A percentile compares a stretch with the other conserved stretches of the same genome.
These are phyloP conservation scores for Thryonomys swinderianus DNA, from an alignment of 2,113 vertebrate species.

Conservation along the genomic window DNA sequence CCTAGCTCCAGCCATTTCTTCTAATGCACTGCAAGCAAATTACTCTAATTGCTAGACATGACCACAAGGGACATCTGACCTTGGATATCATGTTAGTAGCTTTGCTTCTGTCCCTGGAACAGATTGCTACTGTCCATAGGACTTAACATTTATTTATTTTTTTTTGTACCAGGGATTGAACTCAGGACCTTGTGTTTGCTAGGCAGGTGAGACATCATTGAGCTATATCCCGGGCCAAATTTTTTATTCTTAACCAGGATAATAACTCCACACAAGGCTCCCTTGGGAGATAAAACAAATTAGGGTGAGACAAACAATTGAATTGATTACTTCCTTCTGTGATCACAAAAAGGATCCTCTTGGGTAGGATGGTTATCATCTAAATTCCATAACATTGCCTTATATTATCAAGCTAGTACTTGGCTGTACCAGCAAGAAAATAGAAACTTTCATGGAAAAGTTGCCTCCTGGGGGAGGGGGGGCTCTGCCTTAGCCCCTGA, in stretches of 20 bases:
- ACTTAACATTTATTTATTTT: background rate
- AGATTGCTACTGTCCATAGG: background rate
- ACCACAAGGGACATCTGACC: background rate
- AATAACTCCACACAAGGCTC: background rate
- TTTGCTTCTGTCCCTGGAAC: background rate
- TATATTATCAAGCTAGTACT: background rate
- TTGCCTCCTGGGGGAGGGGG: background rate
- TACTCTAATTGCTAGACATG: background rate
- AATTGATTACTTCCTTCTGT: background rate
- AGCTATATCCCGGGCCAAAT: too few relatives aligned
- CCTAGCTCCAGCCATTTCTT: background rate
- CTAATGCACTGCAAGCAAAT: background rate
- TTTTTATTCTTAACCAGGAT: background rate
- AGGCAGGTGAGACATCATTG: too few relatives aligned
- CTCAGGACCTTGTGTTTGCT: too few relatives aligned
- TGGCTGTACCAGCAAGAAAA: background rate
- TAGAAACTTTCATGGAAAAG: background rate
- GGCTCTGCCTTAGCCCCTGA: background rate
- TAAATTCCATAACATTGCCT: background rate
- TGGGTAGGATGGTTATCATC: background rate
- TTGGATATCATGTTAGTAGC: background rate
- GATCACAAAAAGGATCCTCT: background rate
- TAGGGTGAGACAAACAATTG: background rate
- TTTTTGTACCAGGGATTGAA: too few relatives aligned
- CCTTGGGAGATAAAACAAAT: background rate